Percentiles rank a stretch among this genome's conserved stretches.
phyloP scores from a whole-genome alignment of 2,797 vertebrate genomes.

The Cossypha caffra region DNA sequence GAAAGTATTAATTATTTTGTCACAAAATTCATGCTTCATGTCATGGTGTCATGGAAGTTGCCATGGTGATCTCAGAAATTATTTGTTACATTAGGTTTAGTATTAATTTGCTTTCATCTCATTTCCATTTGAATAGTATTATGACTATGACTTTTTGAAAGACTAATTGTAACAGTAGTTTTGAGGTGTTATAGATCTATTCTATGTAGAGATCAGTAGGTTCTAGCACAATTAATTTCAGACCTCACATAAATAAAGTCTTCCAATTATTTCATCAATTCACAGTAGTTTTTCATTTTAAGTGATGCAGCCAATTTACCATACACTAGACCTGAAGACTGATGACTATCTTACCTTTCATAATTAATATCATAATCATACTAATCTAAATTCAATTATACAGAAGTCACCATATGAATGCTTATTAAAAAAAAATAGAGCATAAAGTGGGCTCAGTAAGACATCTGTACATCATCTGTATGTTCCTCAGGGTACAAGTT shows the following conservation, averaged over 20 bases:
- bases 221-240: conserved; percentile 12
- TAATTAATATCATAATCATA: conserved; percentile 38
- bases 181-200: background rate
- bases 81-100: conserved; percentile 8
- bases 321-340: background rate
- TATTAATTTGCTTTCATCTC: conserved; percentile 12
- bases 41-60: conserved; percentile 19
- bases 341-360: conserved; percentile 3
- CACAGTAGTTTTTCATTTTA: background rate
- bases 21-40: conserved; percentile 24
- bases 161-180: background rate
- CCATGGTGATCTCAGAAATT: conserved; percentile 31
- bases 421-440: background rate
- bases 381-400: conserved; percentile 27
- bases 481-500: background rate
- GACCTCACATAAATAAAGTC: background rate
- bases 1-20: conserved; percentile 39
- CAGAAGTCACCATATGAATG: background rate
- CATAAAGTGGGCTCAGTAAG: background rate
- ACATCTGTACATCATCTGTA: background rate
- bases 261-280: background rate
- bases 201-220: background rate
- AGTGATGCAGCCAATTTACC: background rate
- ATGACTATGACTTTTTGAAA: background rate
- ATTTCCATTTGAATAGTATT: conserved; percentile 52